Evolutionary conservation across 2,888 invertebrate genomes (phyloP).

Genomic region (Acronicta leporina): DNA sequence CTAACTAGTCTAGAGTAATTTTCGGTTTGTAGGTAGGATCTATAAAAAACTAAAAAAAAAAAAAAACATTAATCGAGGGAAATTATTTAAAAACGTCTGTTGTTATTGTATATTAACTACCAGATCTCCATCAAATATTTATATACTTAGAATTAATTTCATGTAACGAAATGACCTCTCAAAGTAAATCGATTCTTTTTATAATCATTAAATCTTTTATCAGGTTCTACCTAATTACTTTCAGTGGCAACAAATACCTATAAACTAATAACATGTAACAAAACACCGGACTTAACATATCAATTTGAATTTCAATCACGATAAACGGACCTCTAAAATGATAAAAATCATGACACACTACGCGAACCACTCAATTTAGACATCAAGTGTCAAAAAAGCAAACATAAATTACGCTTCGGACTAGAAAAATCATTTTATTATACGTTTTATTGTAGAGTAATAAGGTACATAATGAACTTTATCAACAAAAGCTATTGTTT

Average conservation of each 20-base stretch:
- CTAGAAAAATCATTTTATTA: conserved; percentile 17
- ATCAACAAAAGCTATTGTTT: conserved; percentile 28
- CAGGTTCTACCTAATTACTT: conserved; percentile 43
- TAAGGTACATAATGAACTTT: conserved; percentile 39
- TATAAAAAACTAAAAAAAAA: too few relatives aligned
- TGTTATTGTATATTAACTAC: background rate
- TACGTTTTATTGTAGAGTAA: conserved; percentile 41
- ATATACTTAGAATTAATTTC: conserved; percentile 2
- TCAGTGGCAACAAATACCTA: conserved; percentile 13
- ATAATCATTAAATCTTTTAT: conserved; percentile 18
- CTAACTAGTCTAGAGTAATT: too few relatives aligned
- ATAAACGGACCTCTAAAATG: conserved; percentile 36
- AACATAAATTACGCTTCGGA: conserved; percentile 21
- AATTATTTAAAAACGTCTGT: too few relatives aligned
- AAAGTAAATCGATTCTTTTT: conserved; percentile 5
- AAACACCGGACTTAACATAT: conserved; percentile 54
- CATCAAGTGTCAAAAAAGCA: conserved; percentile 53
- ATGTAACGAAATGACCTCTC: conserved; percentile 17
- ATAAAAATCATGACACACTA: conserved; percentile 38
- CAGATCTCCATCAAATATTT: conserved; percentile 6
- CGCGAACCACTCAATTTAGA: conserved; percentile 50
- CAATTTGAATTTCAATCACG: conserved; percentile 54
- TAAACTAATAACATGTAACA: conserved; percentile 55
- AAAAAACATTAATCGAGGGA: too few relatives aligned
- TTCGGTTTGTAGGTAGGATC: too few relatives aligned